phyloP scores from a whole-genome alignment of 2,113 vertebrate genomes.

The Gulo gulo region DNA sequence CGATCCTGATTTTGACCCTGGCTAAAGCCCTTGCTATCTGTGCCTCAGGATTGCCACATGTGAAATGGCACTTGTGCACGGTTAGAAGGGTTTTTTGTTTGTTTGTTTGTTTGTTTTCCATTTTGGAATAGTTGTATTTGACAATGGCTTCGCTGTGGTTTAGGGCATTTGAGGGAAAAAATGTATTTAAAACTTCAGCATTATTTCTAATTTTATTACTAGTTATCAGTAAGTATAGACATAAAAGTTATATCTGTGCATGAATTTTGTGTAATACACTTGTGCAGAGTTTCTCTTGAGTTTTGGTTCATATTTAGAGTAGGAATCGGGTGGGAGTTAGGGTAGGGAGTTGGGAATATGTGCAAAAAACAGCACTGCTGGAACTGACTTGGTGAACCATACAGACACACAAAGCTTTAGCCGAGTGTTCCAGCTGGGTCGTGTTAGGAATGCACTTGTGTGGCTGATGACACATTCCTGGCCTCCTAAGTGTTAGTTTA shows the following conservation, averaged over 20 bases:
- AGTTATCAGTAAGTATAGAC: neutral
- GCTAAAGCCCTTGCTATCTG: neutral
- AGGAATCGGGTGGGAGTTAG: neutral
- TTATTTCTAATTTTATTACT: slow-evolving; percentile 11
- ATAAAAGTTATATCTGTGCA: neutral
- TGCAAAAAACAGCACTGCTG: neutral
- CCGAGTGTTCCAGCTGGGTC: neutral
- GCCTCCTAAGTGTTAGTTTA: neutral
- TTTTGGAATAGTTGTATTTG: neutral
- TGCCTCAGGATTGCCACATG: neutral
- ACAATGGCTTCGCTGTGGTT: neutral
- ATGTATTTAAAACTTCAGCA: neutral
- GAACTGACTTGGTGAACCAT: neutral
- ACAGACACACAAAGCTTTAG: neutral
- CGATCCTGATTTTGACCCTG: neutral
- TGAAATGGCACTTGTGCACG: neutral
- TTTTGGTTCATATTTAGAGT: neutral
- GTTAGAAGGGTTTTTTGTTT: neutral
- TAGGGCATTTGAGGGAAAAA: neutral
- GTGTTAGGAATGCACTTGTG: neutral
- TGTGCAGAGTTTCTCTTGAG: neutral
- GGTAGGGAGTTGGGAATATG: neutral
- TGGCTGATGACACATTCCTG: neutral
- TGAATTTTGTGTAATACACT: neutral
- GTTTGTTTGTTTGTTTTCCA: neutral